Percentiles rank a stretch among this genome's conserved stretches.
Evolutionary conservation across 2,888 invertebrate species (phyloP).

Genomic region (Yponomeuta malinellus): DNA sequence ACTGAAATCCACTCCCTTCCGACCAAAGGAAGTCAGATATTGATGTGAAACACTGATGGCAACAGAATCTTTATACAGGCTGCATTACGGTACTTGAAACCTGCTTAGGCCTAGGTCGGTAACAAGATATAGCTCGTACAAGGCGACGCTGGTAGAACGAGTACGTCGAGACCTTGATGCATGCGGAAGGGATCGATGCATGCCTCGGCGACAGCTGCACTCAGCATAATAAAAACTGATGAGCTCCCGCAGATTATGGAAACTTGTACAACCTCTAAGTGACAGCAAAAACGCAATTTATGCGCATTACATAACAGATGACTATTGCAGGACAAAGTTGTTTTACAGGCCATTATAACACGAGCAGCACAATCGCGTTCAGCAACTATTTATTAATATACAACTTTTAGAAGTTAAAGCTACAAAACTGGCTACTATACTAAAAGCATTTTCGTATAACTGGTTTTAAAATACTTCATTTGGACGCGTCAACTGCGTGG

Average conservation of each 20-base stretch:
- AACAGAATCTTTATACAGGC: conserved; percentile 15
- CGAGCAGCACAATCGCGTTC: conserved; percentile 21
- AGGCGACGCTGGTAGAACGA: not conserved
- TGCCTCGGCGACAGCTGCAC: conserved; percentile 45
- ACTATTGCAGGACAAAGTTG: not conserved
- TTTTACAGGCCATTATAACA: not conserved
- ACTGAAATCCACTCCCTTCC: not conserved
- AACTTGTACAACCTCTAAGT: conserved; percentile 23
- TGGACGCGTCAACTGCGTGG: not conserved
- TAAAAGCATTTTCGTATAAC: conserved; percentile 15
- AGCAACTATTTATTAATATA: conserved; percentile 21
- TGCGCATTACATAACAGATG: not conserved
- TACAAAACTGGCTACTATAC: not conserved
- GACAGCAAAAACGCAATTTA: not conserved
- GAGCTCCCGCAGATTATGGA: conserved; percentile 35
- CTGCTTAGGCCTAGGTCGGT: conserved; percentile 27
- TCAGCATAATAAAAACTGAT: conserved; percentile 43
- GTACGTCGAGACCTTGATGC: conserved; percentile 30
- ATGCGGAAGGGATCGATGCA: conserved; percentile 44
- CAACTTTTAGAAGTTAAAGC: conserved; percentile 18
- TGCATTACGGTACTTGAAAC: conserved; percentile 50
- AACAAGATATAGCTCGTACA: conserved; percentile 20
- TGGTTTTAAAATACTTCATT: conserved; percentile 12
- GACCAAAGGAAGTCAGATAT: conserved; percentile 1
- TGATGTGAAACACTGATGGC: not conserved